A percentile compares a stretch with the other conserved stretches of the same genome.
phyloP scores from a whole-genome alignment of 2,113 vertebrate genomes.

The Pteronura brasiliensis region DNA sequence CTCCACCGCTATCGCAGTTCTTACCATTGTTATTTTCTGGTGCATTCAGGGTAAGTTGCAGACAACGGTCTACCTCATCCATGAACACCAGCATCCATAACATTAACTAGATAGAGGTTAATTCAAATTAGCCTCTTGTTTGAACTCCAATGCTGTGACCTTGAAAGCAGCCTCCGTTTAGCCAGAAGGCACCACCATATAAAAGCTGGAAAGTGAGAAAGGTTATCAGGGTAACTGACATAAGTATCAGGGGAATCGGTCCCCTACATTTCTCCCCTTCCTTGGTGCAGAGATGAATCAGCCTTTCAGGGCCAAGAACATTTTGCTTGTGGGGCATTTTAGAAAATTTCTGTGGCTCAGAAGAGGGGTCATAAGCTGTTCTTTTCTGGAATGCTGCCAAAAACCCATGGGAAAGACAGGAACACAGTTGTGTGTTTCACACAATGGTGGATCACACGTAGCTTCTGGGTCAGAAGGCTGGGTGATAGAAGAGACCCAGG shows the following conservation, averaged over 20 bases:
- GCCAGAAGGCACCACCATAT: background rate
- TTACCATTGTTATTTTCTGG: background rate
- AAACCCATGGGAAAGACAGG: background rate
- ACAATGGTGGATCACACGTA: background rate
- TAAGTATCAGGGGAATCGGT: conserved; percentile 9
- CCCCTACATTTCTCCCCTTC: background rate
- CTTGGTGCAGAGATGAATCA: background rate
- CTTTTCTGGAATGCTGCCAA: background rate
- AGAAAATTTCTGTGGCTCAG: conserved; percentile 29
- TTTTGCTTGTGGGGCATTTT: conserved; percentile 33
- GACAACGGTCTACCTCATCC: background rate
- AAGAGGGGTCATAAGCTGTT: background rate
- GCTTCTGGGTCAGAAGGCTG: background rate
- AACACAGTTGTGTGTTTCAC: background rate
- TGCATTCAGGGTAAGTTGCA: background rate
- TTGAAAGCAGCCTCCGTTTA: background rate
- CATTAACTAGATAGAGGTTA: background rate
- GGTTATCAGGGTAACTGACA: conserved; percentile 37
- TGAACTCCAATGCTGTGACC: background rate
- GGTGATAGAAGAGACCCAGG: background rate
- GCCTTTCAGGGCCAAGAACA: background rate
- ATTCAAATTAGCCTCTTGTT: background rate
- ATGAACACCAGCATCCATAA: background rate
- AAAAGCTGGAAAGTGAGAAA: conserved; percentile 50
- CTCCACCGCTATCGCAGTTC: background rate